Base-by-base conservation (phyloP, 2,888 invertebrate genomes). In the Andrena bucephala region DNA sequence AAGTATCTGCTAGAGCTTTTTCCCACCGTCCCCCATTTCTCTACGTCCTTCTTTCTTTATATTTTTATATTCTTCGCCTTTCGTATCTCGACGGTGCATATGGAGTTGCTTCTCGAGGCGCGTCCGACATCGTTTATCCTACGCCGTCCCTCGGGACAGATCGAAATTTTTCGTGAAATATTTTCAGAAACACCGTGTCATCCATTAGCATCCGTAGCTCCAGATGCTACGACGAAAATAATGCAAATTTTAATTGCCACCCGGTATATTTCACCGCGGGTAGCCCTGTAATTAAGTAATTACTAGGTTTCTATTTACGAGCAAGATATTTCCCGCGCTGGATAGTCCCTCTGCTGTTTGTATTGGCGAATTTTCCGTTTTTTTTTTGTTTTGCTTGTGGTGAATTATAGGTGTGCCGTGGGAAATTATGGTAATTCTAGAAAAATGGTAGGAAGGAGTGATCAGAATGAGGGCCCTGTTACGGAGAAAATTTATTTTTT, bases 1-100 rank as follows among this genome's bases (percentile, higher is more conserved):
- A 94, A 96, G 96, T 96, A 94, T 90, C 75, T 68, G 36, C 66
- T 73, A 48, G 27, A 70, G 68, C 29, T 67, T 78, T 78, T 57
- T 52, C 27, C n/a, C 27, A 27, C 27, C 31, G 48, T 33, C 24
- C 54, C 27, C 27, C n/a, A 16, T 31, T 42, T n/a, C 60, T 33
- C 24, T 27, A n/a, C 5, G 13, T 57, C 52, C 36, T n/a, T 48
- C 24, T 20, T 59, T 7, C 42, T 31, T 24, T 50, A 50, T 60
- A 50, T 33, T 69, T 31, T 72, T 81, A 50, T 31, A 52, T 52
- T 60, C 33, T 60, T 59, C 77, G 31, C 59, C 50, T 33, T 52
- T 42, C 36, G 33, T 57, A 24, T 31, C 24, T 71, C 24, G 31
- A 4, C 50, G 33, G 31, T 42, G 69, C 76, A 63, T 27, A 36